Conservation (phyloP, 2,797 vertebrate species). For the Enteromius unitaeniatus region DNA sequence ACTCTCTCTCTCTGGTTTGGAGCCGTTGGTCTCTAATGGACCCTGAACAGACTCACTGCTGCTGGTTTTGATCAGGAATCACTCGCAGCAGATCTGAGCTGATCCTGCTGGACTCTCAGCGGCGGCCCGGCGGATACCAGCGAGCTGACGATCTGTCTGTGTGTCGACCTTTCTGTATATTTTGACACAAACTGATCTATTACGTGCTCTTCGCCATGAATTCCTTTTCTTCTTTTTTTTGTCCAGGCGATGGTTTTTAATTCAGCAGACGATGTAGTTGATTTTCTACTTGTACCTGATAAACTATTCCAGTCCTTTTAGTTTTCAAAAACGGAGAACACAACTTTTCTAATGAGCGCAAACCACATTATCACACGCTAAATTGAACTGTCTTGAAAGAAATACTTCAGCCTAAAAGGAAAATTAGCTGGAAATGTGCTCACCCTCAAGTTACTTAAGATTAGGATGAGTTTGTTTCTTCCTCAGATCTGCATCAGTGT, state of each 20-base stretch:
- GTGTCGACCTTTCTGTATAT: conserved; percentile 4
- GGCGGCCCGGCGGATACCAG: neutral
- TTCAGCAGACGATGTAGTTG: neutral
- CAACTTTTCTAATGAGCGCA: neutral
- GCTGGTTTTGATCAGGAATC: conserved; percentile 34
- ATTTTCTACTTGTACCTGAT: neutral
- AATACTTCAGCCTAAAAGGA: neutral
- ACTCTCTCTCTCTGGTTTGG: conserved; percentile 9
- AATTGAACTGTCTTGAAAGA: neutral
- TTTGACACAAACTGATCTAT: neutral
- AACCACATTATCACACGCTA: neutral
- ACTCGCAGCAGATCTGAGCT: neutral
- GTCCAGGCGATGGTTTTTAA: neutral
- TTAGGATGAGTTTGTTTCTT: neutral
- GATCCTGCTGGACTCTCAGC: conserved; percentile 2
- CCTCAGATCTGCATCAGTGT: neutral
- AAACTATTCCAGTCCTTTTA: neutral
- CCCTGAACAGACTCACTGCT: conserved; percentile 22
- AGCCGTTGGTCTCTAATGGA: conserved; percentile 15
- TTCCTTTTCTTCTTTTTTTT: neutral
- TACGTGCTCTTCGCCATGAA: neutral
- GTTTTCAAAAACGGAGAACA: conserved; percentile 13
- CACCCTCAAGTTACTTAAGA: neutral
- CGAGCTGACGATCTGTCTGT: neutral
- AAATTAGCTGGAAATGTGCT: neutral